Conservation (phyloP, 2,797 vertebrate species). For the Neostethus bicornis region DNA sequence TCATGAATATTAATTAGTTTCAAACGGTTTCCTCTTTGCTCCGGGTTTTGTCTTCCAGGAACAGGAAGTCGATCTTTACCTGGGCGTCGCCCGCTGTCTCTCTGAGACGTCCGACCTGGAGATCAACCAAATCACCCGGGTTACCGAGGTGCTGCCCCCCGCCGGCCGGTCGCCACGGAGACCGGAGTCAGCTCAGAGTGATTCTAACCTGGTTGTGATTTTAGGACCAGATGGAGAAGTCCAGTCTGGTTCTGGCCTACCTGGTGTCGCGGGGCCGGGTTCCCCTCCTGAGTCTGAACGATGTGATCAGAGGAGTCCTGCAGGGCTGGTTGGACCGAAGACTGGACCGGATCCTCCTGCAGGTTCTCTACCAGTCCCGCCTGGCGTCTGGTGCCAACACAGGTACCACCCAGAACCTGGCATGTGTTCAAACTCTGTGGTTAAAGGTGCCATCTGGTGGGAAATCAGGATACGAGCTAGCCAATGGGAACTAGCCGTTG, state of each 20-base stretch:
- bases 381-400: conserved; percentile 84
- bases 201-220: no score
- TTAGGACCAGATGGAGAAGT: conserved; percentile 87
- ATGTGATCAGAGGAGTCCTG: conserved; percentile 77
- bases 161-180: no score
- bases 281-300: conserved; percentile 83
- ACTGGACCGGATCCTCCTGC: conserved; percentile 87
- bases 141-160: conserved; percentile 85
- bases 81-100: conserved; percentile 84
- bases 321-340: conserved; percentile 65
- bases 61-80: conserved; percentile 82
- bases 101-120: conserved; percentile 90
- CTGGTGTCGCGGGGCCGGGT: conserved; percentile 89
- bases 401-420: conserved; percentile 74
- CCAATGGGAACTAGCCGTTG: no score
- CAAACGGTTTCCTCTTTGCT: no score
- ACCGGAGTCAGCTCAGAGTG: no score
- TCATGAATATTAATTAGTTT: no score
- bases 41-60: conserved; percentile 79
- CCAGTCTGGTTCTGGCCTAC: conserved; percentile 81
- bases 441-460: no score
- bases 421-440: no score
- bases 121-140: conserved; percentile 77
- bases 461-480: no score
- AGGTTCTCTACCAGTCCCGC: conserved; percentile 88